Percentiles rank a stretch among this genome's conserved stretches.
Evolutionary conservation across 1,140 invertebrate species (phyloP).

Genomic region (Drosophila novamexicana): DNA sequence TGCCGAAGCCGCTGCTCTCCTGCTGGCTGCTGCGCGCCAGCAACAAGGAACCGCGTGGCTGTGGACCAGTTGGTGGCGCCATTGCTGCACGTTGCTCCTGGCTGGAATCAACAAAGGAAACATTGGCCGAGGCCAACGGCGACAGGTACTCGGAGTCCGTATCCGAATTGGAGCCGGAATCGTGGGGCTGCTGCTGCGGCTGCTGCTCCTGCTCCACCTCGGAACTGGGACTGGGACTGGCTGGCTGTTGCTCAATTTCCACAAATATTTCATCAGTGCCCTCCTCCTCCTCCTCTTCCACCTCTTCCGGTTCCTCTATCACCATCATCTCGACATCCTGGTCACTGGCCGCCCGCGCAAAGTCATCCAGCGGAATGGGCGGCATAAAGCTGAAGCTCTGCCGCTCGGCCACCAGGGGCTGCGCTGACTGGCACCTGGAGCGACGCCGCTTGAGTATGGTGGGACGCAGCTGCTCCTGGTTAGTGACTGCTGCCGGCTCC

Average conservation of each 20-base stretch:
- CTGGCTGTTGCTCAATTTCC: constrained; percentile 41
- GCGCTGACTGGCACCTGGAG: not conserved
- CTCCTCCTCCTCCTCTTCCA: constrained; percentile 37
- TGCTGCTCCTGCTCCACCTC: not conserved
- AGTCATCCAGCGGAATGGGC: constrained; percentile 35
- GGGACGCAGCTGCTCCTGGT: not conserved
- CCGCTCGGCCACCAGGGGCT: not conserved
- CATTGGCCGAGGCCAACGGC: constrained; percentile 35
- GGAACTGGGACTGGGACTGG: not conserved
- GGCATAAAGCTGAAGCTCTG: constrained; percentile 41
- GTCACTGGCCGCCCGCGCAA: not conserved
- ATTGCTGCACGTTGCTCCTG: not conserved
- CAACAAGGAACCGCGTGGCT: constrained; percentile 54
- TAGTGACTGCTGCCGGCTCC: not conserved
- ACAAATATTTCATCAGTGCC: constrained; percentile 65
- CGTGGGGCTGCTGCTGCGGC: not conserved
- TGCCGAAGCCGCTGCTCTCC: constrained; percentile 67
- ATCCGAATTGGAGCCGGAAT: not conserved
- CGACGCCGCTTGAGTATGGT: constrained; percentile 37
- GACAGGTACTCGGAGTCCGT: constrained; percentile 51
- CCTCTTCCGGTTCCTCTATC: not conserved
- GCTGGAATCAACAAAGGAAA: constrained; percentile 7
- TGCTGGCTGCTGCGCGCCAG: constrained; percentile 18
- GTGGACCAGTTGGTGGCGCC: constrained; percentile 52
- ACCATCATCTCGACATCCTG: not conserved